Evolutionary conservation across 2,888 invertebrate genomes (phyloP).

Genomic region (Keiferia lycopersicella): DNA sequence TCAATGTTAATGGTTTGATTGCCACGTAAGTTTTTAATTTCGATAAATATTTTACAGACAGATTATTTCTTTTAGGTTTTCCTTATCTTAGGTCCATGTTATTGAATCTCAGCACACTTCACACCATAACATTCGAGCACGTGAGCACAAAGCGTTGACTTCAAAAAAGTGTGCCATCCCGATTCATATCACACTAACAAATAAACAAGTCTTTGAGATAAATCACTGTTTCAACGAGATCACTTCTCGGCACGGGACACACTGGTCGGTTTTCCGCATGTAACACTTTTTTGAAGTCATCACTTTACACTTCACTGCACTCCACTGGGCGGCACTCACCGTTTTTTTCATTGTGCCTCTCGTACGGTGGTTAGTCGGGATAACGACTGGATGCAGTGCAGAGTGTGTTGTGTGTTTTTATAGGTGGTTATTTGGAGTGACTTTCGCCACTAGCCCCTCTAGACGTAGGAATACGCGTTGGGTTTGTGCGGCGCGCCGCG

Average conservation of each 20-base stretch:
- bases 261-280: conserved; percentile 36
- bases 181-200: conserved; percentile 34
- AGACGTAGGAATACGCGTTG: conserved; percentile 56
- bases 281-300: conserved; percentile 75
- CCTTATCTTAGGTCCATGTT: too few species aligned
- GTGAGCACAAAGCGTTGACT: conserved; percentile 53
- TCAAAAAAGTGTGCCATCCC: conserved; percentile 71
- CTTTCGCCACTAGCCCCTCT: conserved; percentile 77
- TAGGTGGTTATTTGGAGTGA: conserved; percentile 77
- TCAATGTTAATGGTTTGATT: background rate
- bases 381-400: conserved; percentile 73
- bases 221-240: conserved; percentile 26
- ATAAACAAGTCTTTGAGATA: conserved; percentile 22
- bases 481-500: conserved; percentile 43
- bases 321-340: conserved; percentile 68
- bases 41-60: background rate
- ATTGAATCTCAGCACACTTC: too few species aligned
- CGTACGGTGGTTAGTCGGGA: conserved; percentile 75
- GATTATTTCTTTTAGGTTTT: too few species aligned
- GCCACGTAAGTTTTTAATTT: background rate
- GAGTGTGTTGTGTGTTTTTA: conserved; percentile 72
- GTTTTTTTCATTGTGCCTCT: conserved; percentile 77
- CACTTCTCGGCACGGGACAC: conserved; percentile 50
- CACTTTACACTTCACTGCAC: conserved; percentile 63
- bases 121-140: conserved; percentile 9